Conservation (phyloP, 2,797 vertebrate species). For the Threskiornis aethiopicus region DNA sequence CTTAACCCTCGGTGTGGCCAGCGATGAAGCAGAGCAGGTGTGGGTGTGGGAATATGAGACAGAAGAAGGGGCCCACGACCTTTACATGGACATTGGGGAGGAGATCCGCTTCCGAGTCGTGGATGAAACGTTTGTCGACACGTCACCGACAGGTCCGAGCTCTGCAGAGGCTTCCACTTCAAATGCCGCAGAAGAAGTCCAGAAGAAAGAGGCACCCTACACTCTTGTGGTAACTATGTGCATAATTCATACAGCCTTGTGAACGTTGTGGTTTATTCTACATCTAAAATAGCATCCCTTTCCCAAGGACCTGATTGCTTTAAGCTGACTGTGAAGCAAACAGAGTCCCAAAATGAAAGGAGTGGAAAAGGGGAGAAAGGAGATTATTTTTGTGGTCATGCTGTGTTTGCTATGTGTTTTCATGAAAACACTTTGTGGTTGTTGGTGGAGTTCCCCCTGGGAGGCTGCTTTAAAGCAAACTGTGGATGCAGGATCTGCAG, state of each 20-base stretch:
- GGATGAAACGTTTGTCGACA: constrained; percentile 93
- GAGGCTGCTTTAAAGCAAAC: not conserved
- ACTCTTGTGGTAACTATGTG: constrained; percentile 85
- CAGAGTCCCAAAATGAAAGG: not conserved
- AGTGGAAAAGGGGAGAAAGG: not conserved
- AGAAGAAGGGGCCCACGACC: constrained; percentile 95
- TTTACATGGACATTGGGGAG: constrained; percentile 98
- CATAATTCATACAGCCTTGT: not conserved
- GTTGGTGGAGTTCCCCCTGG: not conserved
- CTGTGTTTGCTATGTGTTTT: not conserved
- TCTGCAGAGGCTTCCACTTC: constrained; percentile 73
- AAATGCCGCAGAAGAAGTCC: constrained; percentile 67
- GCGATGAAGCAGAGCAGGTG: constrained; percentile 94
- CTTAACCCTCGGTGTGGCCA: constrained; percentile 72
- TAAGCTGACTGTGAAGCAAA: not conserved
- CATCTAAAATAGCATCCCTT: not conserved
- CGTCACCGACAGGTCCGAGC: constrained; percentile 91
- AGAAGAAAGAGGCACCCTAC: constrained; percentile 90
- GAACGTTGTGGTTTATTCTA: not conserved
- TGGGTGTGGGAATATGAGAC: constrained; percentile 99
- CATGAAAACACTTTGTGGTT: not conserved
- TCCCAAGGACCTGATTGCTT: not conserved
- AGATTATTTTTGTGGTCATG: not conserved
- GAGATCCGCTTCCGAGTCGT: constrained; percentile 93
- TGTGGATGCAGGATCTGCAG: not conserved